phyloP scores from a whole-genome alignment of 1,140 invertebrate species.

The Eumaeus atala region DNA sequence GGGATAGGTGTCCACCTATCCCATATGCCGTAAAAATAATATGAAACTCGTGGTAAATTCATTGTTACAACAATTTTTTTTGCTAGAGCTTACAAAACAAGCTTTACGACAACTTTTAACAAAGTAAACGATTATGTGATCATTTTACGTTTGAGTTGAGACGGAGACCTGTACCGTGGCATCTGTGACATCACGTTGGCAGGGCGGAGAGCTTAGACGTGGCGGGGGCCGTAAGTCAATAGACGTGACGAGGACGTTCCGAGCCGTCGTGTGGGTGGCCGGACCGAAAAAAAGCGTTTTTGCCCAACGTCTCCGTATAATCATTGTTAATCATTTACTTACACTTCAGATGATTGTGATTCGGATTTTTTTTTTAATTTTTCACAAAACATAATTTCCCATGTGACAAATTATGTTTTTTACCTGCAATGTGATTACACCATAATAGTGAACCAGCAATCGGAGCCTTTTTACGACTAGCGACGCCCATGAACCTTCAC shows the following conservation, averaged over 20 bases:
- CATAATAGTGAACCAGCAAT: too few relatives aligned
- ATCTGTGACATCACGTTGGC: constrained; percentile 31
- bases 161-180: neutral
- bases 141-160: constrained; percentile 2
- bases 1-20: too few relatives aligned
- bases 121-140: constrained; percentile 5
- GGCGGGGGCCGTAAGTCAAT: constrained; percentile 45
- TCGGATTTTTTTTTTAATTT: too few relatives aligned
- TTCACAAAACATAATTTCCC: too few relatives aligned
- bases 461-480: too few relatives aligned
- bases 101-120: neutral
- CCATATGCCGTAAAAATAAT: too few relatives aligned
- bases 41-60: too few relatives aligned
- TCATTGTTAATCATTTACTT: constrained; percentile 22
- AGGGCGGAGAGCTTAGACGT: constrained; percentile 51
- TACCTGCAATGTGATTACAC: too few relatives aligned
- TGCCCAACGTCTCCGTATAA: constrained; percentile 23
- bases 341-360: neutral
- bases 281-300: constrained; percentile 34
- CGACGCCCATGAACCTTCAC: too few relatives aligned
- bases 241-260: constrained; percentile 51
- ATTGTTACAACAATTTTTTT: too few relatives aligned
- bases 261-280: constrained; percentile 50
- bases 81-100: too few relatives aligned
- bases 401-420: too few relatives aligned